Conservation (phyloP, 2,797 vertebrate species). For the Hemibagrus guttatus region DNA sequence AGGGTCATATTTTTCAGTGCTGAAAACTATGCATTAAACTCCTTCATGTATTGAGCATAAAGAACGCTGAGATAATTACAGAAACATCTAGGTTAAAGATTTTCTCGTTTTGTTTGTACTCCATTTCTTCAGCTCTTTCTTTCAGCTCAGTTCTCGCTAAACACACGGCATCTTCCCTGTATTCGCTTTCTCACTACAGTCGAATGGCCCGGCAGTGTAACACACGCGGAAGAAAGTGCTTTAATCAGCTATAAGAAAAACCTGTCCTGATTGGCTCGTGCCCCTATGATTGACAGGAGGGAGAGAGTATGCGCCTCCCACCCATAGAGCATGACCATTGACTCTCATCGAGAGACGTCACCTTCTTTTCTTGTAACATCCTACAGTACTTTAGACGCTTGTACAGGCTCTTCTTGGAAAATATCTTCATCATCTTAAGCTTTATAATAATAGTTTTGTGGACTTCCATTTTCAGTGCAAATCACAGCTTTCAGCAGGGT, state of each 20-base stretch:
- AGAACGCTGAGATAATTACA: neutral
- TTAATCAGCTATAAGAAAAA: neutral
- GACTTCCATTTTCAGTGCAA: neutral
- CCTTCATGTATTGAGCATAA: neutral
- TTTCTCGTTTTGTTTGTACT: neutral
- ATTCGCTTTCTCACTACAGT: neutral
- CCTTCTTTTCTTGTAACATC: neutral
- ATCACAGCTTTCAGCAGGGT: neutral
- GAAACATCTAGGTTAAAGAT: neutral
- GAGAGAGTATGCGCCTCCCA: neutral
- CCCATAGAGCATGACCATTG: neutral
- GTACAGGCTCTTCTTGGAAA: neutral
- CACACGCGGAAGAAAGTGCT: neutral
- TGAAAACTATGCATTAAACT: neutral
- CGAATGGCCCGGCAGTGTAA: neutral
- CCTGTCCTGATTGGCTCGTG: neutral
- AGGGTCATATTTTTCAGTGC: no score
- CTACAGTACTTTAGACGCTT: neutral
- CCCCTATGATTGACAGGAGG: neutral
- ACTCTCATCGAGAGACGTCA: no score
- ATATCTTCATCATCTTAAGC: neutral
- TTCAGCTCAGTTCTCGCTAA: neutral
- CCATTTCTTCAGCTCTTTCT: neutral
- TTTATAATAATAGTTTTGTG: neutral
- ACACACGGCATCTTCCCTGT: neutral